A percentile compares a stretch with the other conserved stretches of the same genome.
These are phyloP conservation scores for Buphagus erythrorhynchus DNA, from an alignment of 2,797 vertebrate genomes.

Conservation along the genomic window DNA sequence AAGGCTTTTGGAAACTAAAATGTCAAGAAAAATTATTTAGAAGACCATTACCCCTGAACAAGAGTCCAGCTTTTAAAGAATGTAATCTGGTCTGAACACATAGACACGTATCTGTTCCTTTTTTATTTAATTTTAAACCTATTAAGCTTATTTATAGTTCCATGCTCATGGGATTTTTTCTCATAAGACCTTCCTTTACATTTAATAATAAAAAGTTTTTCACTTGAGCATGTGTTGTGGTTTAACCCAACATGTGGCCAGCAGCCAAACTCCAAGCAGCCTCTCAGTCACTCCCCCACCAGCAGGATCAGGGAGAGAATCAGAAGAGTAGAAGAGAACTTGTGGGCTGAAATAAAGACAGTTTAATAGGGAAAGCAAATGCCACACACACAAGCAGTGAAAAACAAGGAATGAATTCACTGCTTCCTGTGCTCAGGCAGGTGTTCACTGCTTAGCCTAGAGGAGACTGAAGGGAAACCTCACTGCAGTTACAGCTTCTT, in stretches of 20 bases:
- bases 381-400: not conserved
- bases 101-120: not conserved
- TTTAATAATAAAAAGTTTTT: not conserved
- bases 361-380: not conserved
- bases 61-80: not conserved
- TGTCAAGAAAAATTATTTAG: not conserved
- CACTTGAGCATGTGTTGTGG: not conserved
- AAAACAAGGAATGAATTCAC: not conserved
- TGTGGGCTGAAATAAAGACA: not conserved
- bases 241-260: not conserved
- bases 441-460: not conserved
- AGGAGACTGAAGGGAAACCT: fast-evolving
- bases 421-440: not conserved
- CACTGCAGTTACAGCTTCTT: not conserved
- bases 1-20: not conserved
- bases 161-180: not conserved
- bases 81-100: not conserved
- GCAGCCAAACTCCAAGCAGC: not conserved
- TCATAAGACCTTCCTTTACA: not conserved
- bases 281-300: not conserved
- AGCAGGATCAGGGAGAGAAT: not conserved
- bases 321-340: not conserved
- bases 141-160: not conserved
- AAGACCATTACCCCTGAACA: not conserved
- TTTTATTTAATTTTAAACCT: not conserved